Percentiles rank a stretch among this genome's conserved stretches.
These are phyloP conservation scores for Pocillopora meandrina DNA, from an alignment of 92 coral and sea anemone genomes.

Conservation along the genomic window DNA sequence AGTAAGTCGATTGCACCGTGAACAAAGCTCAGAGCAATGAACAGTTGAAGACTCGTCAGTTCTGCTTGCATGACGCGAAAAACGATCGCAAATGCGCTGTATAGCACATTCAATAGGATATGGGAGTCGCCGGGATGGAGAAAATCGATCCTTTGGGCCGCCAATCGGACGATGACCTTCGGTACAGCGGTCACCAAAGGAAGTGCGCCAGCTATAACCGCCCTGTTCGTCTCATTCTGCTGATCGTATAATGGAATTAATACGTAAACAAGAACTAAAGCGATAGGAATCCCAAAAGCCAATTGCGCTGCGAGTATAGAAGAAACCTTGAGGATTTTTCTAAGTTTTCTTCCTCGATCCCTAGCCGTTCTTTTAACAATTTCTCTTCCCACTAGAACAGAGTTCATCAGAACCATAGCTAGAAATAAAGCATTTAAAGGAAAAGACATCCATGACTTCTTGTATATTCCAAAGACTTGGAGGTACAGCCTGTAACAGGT, in stretches of 20 bases:
- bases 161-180: slow-evolving; percentile 46
- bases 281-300: slow-evolving; percentile 31
- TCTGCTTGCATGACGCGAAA: slow-evolving; percentile 21
- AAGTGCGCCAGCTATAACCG: slow-evolving; percentile 22
- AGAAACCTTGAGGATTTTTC: too few relatives aligned
- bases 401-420: slow-evolving; percentile 30
- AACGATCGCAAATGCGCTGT: slow-evolving; percentile 28
- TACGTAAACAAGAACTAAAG: slow-evolving; percentile 24
- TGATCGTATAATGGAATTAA: slow-evolving; percentile 46
- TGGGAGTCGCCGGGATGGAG: slow-evolving; percentile 42
- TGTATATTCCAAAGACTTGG: slow-evolving; percentile 51
- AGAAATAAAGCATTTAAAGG: slow-evolving; percentile 50
- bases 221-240: slow-evolving; percentile 33
- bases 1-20: slow-evolving; percentile 9
- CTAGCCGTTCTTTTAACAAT: neutral
- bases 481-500: slow-evolving; percentile 43
- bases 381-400: slow-evolving; percentile 40
- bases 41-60: slow-evolving; percentile 28
- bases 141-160: slow-evolving; percentile 42
- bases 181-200: slow-evolving; percentile 50
- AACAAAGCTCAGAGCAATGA: slow-evolving; percentile 48
- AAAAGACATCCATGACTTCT: slow-evolving; percentile 42
- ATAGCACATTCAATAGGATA: slow-evolving; percentile 28
- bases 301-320: slow-evolving; percentile 31
- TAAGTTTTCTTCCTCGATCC: too few relatives aligned